A percentile compares a stretch with the other conserved stretches of the same genome.
Evolutionary conservation across 2,888 invertebrate species (phyloP).

Genomic region (Eupeodes latifasciatus): DNA sequence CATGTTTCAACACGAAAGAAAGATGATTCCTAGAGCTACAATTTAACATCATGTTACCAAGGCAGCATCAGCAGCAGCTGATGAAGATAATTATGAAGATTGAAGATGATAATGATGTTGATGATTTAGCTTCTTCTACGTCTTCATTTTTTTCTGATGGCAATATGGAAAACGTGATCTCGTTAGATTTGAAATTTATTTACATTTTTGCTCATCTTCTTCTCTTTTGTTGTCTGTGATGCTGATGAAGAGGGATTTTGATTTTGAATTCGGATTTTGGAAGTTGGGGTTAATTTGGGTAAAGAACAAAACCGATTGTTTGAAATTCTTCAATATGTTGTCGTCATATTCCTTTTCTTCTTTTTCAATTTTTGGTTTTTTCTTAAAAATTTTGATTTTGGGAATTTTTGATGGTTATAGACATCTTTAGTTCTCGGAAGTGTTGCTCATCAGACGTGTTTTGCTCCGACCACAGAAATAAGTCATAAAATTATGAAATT

Average conservation of each 20-base stretch:
- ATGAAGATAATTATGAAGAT: neutral
- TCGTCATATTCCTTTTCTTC: neutral
- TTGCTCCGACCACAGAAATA: too few relatives aligned
- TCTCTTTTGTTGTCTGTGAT: constrained; percentile 10
- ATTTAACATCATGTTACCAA: constrained; percentile 29
- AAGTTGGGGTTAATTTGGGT: neutral
- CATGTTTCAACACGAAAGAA: constrained; percentile 42
- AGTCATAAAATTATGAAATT: too few relatives aligned
- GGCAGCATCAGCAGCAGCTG: neutral
- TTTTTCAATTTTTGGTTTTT: too few relatives aligned
- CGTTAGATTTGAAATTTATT: constrained; percentile 39
- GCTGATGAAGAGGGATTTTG: neutral
- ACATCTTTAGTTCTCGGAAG: too few relatives aligned
- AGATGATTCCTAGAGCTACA: constrained; percentile 22
- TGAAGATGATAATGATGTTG: neutral
- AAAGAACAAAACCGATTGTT: neutral
- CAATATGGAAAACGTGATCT: constrained; percentile 20
- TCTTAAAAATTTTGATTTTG: too few relatives aligned
- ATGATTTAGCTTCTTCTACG: neutral
- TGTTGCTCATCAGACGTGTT: too few relatives aligned
- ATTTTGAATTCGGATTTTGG: neutral
- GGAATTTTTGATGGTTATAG: too few relatives aligned
- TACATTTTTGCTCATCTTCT: constrained; percentile 29
- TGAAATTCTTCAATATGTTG: constrained; percentile 1
- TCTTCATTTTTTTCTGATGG: neutral